Conservation (phyloP, 2,888 invertebrate species). For the Sturmia bella region DNA sequence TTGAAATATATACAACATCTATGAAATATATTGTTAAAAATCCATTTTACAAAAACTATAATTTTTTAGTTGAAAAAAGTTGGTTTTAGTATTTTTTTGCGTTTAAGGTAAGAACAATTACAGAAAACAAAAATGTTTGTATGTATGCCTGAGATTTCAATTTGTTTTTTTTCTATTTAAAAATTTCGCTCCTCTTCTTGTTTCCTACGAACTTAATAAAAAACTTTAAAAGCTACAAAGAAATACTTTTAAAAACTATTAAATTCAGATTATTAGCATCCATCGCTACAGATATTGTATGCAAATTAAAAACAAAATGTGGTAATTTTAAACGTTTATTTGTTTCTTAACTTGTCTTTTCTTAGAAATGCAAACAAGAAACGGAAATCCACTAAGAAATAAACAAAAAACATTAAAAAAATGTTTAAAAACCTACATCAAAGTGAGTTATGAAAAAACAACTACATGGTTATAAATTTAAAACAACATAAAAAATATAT, state of each 20-base stretch:
- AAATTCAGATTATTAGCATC: conserved; percentile 23
- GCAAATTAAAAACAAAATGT: conserved; percentile 19
- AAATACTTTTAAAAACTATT: conserved; percentile 17
- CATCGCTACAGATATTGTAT: conserved; percentile 7
- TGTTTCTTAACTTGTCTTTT: not conserved
- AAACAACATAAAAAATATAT: conserved; percentile 12
- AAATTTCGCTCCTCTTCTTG: too few species aligned
- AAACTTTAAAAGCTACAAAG: too few species aligned
- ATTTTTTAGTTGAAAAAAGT: too few species aligned
- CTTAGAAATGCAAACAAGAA: conserved; percentile 48
- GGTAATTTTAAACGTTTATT: conserved; percentile 17
- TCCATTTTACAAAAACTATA: too few species aligned
- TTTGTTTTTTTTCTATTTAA: too few species aligned
- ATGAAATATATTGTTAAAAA: too few species aligned
- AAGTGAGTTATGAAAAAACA: conserved; percentile 36
- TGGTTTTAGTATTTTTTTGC: too few species aligned
- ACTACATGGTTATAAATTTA: conserved; percentile 9
- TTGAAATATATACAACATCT: too few species aligned
- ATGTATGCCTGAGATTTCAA: too few species aligned
- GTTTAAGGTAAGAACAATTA: too few species aligned
- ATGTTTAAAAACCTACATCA: conserved; percentile 20
- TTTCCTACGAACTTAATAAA: too few species aligned
- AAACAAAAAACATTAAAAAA: conserved; percentile 15
- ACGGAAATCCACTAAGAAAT: conserved; percentile 61
- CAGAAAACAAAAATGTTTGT: too few species aligned